Conservation (phyloP, 2,888 invertebrate species). For the Sicus ferrugineus region DNA sequence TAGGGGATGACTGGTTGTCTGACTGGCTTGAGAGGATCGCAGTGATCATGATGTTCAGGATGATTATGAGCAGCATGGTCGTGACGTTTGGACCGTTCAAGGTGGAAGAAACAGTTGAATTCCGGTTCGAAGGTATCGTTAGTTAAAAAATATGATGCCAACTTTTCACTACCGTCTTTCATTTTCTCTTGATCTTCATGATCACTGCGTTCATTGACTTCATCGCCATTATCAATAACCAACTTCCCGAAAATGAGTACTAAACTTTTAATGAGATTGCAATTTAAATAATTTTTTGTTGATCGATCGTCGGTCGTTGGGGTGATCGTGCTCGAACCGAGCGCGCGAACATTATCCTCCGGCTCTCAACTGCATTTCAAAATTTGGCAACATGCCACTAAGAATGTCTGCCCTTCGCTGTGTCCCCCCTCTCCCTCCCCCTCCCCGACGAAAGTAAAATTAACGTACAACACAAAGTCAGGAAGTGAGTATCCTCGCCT, state of each 20-base stretch:
- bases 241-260: background rate
- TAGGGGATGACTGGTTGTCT: background rate
- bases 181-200: background rate
- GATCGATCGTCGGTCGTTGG: background rate
- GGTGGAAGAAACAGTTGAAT: no score
- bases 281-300: constrained; percentile 18
- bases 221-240: constrained; percentile 19
- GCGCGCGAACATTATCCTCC: constrained; percentile 24
- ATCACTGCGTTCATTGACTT: constrained; percentile 11
- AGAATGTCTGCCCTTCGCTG: background rate
- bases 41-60: background rate
- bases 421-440: background rate
- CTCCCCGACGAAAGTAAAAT: background rate
- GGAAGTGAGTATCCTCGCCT: background rate
- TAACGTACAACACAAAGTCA: background rate
- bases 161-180: background rate
- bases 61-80: background rate
- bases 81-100: background rate
- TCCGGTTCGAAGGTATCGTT: background rate
- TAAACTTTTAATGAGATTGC: constrained; percentile 24
- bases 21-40: background rate
- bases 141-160: background rate
- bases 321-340: constrained; percentile 5
- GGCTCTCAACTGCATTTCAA: constrained; percentile 41
- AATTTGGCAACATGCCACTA: constrained; percentile 32